phyloP scores from a whole-genome alignment of 2,888 invertebrate species.

The Himalopsyche kuldschensis region DNA sequence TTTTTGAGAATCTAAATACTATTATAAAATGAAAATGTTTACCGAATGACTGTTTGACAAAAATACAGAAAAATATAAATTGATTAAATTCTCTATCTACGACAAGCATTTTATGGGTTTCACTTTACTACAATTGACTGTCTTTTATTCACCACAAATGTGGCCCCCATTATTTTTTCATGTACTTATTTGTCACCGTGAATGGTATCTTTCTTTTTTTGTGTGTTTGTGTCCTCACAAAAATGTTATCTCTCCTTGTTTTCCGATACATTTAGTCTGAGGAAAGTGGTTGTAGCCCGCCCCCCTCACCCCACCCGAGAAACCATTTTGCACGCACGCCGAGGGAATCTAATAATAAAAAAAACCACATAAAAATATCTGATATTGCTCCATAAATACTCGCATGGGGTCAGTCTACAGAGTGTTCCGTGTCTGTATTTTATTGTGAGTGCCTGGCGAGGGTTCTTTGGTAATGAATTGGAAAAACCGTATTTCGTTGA shows the following conservation, averaged over 20 bases:
- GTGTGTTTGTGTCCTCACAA: background rate
- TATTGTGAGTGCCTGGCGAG: too few species aligned
- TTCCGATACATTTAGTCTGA: background rate
- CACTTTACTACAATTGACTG: too few species aligned
- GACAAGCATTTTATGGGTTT: too few species aligned
- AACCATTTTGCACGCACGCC: background rate
- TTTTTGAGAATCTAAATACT: too few species aligned
- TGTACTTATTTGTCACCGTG: background rate
- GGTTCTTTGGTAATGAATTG: too few species aligned
- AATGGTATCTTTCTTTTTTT: background rate
- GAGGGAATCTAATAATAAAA: constrained; percentile 32
- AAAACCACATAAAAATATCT: constrained; percentile 35
- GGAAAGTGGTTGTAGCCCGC: background rate
- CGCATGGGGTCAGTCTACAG: background rate
- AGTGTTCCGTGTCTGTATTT: background rate
- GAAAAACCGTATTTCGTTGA: too few species aligned
- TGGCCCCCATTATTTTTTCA: too few species aligned
- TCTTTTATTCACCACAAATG: too few species aligned
- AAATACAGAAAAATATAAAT: too few species aligned
- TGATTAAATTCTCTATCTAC: too few species aligned
- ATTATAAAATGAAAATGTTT: too few species aligned
- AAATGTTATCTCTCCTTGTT: background rate
- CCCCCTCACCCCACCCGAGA: background rate
- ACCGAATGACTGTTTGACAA: too few species aligned
- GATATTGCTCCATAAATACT: constrained; percentile 37